These are phyloP conservation scores for Watsonalla binaria DNA, from an alignment of 2,888 invertebrate genomes.

Conservation along the genomic window DNA sequence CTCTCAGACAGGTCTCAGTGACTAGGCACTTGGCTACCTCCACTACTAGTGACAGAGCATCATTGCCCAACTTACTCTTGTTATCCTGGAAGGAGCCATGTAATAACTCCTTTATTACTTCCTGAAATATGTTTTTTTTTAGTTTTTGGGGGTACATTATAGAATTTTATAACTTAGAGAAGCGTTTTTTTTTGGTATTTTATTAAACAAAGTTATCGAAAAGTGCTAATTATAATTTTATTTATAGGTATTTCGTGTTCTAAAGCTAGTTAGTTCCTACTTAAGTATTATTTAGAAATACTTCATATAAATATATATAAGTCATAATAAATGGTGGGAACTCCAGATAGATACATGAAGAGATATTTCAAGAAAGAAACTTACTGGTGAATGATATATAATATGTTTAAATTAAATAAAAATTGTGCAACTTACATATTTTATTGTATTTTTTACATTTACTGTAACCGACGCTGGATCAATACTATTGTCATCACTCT, in stretches of 20 bases:
- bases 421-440: slow-evolving; percentile 39
- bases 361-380: not conserved
- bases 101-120: slow-evolving; percentile 73
- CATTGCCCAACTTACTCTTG: slow-evolving; percentile 77
- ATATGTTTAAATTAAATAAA: too few relatives aligned
- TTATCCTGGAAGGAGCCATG: slow-evolving; percentile 73
- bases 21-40: slow-evolving; percentile 76
- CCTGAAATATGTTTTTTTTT: slow-evolving; percentile 38
- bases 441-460: slow-evolving; percentile 51
- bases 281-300: too few relatives aligned
- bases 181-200: too few relatives aligned
- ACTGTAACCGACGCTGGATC: slow-evolving; percentile 54
- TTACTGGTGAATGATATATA: not conserved
- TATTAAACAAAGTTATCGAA: too few relatives aligned
- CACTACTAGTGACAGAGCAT: slow-evolving; percentile 69
- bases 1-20: slow-evolving; percentile 74
- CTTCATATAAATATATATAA: too few relatives aligned
- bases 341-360: too few relatives aligned
- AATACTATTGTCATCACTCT: slow-evolving; percentile 51
- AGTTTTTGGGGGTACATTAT: too few relatives aligned
- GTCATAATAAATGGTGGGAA: too few relatives aligned
- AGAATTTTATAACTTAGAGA: too few relatives aligned
- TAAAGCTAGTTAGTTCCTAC: too few relatives aligned
- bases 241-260: too few relatives aligned
- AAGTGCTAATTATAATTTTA: too few relatives aligned